Evolutionary conservation across 2,113 vertebrate species (phyloP).

Genomic region (Peromyscus californicus): DNA sequence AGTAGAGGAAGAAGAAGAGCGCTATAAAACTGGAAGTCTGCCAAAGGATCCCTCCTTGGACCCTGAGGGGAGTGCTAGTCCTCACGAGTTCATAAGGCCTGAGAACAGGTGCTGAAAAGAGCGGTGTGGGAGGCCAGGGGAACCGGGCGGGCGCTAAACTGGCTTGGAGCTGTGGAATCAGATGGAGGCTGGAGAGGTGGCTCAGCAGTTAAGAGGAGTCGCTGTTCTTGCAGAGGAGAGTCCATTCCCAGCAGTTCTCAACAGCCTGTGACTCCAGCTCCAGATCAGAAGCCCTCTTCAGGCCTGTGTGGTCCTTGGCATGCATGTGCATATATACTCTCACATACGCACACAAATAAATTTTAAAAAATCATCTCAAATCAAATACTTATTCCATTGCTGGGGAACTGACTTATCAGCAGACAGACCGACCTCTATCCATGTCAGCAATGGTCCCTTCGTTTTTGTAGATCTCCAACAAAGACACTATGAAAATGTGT

Average conservation of each 20-base stretch:
- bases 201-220: neutral
- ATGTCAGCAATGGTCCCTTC: neutral
- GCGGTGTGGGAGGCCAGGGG: neutral
- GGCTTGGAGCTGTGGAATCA: neutral
- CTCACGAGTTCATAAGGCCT: slow-evolving; percentile 9
- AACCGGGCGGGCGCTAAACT: neutral
- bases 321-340: neutral
- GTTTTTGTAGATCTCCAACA: neutral
- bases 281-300: neutral
- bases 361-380: neutral
- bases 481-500: neutral
- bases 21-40: neutral
- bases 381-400: neutral
- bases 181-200: neutral
- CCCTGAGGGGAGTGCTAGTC: neutral
- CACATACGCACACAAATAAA: neutral
- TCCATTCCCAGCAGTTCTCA: neutral
- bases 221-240: neutral
- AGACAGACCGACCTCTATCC: neutral
- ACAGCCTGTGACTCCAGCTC: neutral
- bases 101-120: slow-evolving; percentile 62
- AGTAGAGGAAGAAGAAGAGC: neutral
- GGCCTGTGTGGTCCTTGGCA: neutral
- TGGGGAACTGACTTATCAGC: neutral
- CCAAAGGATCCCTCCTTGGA: neutral